Conservation (phyloP, 2,888 invertebrate species). For the Eupithecia centaureata region DNA sequence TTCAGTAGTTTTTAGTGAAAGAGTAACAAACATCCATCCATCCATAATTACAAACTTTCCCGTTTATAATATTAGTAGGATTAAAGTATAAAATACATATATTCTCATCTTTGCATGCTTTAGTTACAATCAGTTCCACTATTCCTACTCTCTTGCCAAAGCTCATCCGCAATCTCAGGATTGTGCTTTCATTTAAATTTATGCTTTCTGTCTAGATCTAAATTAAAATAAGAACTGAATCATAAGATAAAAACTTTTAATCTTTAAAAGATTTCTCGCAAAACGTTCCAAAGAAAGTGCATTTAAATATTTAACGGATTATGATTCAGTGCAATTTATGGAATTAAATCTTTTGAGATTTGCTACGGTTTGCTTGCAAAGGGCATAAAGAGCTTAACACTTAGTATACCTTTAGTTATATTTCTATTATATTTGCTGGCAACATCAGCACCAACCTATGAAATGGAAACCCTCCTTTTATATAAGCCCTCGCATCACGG, state of each 20-base stretch:
- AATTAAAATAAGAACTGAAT: constrained; percentile 5
- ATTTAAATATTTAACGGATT: constrained; percentile 5
- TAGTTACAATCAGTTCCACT: not conserved
- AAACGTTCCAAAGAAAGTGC: not conserved
- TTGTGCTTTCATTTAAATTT: constrained; percentile 18
- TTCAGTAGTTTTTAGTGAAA: no score
- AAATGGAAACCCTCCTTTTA: not conserved
- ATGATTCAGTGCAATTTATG: not conserved
- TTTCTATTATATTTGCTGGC: no score
- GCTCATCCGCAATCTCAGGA: constrained; percentile 9
- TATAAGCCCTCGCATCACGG: not conserved
- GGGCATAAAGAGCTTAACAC: not conserved
- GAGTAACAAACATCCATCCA: no score
- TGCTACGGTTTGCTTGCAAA: not conserved
- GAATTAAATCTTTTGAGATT: not conserved
- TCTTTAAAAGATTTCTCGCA: not conserved
- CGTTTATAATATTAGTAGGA: no score
- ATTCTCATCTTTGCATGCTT: no score
- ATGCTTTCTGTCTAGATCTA: constrained; percentile 1
- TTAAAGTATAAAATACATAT: no score
- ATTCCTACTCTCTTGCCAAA: not conserved
- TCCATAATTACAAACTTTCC: no score
- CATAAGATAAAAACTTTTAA: constrained; percentile 5
- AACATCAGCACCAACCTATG: no score
- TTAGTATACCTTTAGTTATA: no score